Evolutionary conservation across 2,888 invertebrate genomes (phyloP), one percentile per base, ranked within the genome.

Genomic region (Ligdia adustata): DNA sequence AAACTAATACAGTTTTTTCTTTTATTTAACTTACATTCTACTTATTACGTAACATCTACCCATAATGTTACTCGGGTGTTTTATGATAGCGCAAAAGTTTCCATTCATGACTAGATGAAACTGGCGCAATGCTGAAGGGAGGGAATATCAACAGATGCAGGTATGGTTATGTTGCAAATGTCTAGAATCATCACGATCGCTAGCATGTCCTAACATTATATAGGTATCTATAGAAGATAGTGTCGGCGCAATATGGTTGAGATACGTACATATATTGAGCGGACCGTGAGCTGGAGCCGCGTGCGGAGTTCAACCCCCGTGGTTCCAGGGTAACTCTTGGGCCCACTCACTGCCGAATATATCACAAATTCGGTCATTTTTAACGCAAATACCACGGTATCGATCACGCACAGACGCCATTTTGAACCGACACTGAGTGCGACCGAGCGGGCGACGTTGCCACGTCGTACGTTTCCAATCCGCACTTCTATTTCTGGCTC

Each of bases 361-460:
- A 84, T 81, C 89, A 89, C 89, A 79, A 76, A 80, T 80, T 80
- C 77, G 75, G 78, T 72, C 82, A 85, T 86, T 89, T 86, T 78
- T 72, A 79, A 85, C 82, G 74, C 67, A 77, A 86, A 81, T 83
- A 80, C 78, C 89, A 82, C 89, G 72, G 83, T 89, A 90, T 90
- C 86, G 90, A 90, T 90, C 90, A 90, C 90, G 79, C 90, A 88
- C 89, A 80, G 81, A 74, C 88, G 89, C 90, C 89, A 90, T 90
- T 89, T 90, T 90, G 89, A 84, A 86, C 83, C 80, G 86, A 86
- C 87, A 89, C 89, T 89, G 84, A 86, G 76, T 66, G 58, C 69
- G 66, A 64, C 64, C 68, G 74, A 73, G 74, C 71, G 72, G 64
- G 89, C 87, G 85, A 81, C 87, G 89, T 87, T 88, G 89, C 89